Conservation (phyloP, 2,888 invertebrate genomes). For the Napeogenes sylphis region DNA sequence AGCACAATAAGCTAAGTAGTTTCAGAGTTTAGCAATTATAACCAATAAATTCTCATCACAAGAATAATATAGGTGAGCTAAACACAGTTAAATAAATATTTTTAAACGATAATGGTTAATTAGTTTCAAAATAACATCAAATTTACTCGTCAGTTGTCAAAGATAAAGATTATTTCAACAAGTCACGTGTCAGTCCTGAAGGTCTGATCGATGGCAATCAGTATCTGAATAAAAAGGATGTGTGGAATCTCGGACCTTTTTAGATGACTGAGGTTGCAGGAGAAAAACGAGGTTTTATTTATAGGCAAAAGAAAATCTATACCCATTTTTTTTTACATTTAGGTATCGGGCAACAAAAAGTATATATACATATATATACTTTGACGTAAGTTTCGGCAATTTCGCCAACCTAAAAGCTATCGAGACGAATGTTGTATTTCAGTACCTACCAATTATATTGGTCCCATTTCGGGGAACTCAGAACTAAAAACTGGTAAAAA, state of each 20-base stretch:
- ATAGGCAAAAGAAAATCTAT: neutral
- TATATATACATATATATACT: too few relatives aligned
- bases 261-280: slow-evolving; percentile 6
- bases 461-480: neutral
- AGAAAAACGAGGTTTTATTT: neutral
- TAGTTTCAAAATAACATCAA: too few relatives aligned
- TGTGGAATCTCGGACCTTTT: neutral
- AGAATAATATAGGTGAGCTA: too few relatives aligned
- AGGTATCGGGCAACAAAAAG: too few relatives aligned
- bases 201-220: neutral
- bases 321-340: neutral
- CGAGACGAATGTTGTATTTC: neutral
- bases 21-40: too few relatives aligned
- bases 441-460: neutral
- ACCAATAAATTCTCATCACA: too few relatives aligned
- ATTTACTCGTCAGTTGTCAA: too few relatives aligned
- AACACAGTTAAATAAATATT: too few relatives aligned
- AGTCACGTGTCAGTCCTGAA: neutral
- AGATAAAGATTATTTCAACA: neutral
- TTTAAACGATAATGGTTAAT: too few relatives aligned
- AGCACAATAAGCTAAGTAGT: too few relatives aligned
- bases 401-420: neutral
- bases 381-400: too few relatives aligned
- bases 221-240: slow-evolving; percentile 4
- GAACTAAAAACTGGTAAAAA: neutral